A percentile compares a stretch with the other conserved stretches of the same genome.
Evolutionary conservation across 2,888 invertebrate species (phyloP).

Genomic region (Bellardia bayeri): DNA sequence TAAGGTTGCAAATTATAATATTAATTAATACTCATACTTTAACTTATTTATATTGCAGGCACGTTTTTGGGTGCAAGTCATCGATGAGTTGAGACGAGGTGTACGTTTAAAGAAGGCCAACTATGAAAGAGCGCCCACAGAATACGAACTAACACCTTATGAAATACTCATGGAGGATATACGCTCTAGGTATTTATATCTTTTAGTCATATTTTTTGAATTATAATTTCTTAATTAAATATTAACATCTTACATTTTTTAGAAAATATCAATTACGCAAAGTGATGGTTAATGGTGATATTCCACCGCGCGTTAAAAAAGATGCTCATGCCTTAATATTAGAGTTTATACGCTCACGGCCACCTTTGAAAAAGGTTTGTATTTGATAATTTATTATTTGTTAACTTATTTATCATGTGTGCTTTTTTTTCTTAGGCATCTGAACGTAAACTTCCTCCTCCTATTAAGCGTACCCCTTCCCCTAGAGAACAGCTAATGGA

Average conservation of each 20-base stretch:
- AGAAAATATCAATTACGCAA: constrained; percentile 94
- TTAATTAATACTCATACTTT: constrained; percentile 17
- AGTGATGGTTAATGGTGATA: constrained; percentile 92
- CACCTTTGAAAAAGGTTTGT: constrained; percentile 94
- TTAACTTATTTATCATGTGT: constrained; percentile 20
- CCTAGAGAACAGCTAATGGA: constrained; percentile 94
- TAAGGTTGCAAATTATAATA: not conserved
- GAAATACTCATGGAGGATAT: constrained; percentile 99
- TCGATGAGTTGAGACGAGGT: constrained; percentile 95
- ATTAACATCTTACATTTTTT: not conserved
- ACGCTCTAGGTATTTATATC: constrained; percentile 87
- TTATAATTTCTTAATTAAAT: not conserved
- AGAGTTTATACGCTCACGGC: constrained; percentile 97
- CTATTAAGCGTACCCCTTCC: constrained; percentile 89
- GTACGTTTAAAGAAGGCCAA: constrained; percentile 96
- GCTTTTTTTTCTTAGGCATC: constrained; percentile 86
- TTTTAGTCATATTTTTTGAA: not conserved
- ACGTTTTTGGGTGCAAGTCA: constrained; percentile 97
- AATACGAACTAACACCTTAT: constrained; percentile 97
- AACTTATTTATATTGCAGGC: constrained; percentile 86
- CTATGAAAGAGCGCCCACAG: constrained; percentile 90
- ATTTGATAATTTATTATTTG: not conserved
- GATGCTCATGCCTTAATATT: constrained; percentile 98
- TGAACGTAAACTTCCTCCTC: constrained; percentile 92
- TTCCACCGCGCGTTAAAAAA: constrained; percentile 93